phyloP scores from a whole-genome alignment of 2,113 vertebrate species.

The Channa maculata region DNA sequence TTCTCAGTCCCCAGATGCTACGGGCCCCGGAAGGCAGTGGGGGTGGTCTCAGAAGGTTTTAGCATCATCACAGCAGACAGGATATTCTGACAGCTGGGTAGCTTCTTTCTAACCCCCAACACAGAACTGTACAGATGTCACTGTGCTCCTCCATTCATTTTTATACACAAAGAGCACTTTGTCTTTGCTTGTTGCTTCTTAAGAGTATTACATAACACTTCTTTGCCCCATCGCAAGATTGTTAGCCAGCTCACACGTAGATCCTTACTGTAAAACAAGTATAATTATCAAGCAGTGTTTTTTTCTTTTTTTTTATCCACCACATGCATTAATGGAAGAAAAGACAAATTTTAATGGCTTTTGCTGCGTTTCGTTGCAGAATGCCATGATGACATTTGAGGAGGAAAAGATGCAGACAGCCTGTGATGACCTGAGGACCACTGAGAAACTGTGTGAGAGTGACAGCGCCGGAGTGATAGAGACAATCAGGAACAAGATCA shows the following conservation, averaged over 20 bases:
- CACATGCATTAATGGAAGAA: background rate
- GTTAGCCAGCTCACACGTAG: constrained; percentile 10
- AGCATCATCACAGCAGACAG: constrained; percentile 3
- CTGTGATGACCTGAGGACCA: constrained; percentile 95
- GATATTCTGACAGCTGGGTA: background rate
- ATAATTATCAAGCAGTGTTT: background rate
- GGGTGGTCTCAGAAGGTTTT: constrained; percentile 23
- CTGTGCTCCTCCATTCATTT: constrained; percentile 44
- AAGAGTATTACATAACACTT: constrained; percentile 47
- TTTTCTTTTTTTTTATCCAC: background rate
- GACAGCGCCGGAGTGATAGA: constrained; percentile 96
- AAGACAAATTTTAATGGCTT: background rate
- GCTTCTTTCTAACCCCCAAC: background rate
- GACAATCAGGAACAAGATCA: constrained; percentile 98
- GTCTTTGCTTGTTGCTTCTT: constrained; percentile 34
- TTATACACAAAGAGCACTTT: constrained; percentile 59
- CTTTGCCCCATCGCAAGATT: constrained; percentile 26
- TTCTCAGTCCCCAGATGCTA: constrained; percentile 39
- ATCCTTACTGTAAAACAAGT: constrained; percentile 8
- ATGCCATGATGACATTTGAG: constrained; percentile 99
- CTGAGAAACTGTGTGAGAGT: constrained; percentile 96
- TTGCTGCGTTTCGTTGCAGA: constrained; percentile 78
- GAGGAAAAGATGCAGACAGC: constrained; percentile 99
- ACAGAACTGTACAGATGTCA: constrained; percentile 55
- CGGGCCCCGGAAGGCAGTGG: constrained; percentile 37